These are phyloP conservation scores for Pseudomugil tenellus DNA, from an alignment of 2,797 vertebrate genomes.

Conservation along the genomic window DNA sequence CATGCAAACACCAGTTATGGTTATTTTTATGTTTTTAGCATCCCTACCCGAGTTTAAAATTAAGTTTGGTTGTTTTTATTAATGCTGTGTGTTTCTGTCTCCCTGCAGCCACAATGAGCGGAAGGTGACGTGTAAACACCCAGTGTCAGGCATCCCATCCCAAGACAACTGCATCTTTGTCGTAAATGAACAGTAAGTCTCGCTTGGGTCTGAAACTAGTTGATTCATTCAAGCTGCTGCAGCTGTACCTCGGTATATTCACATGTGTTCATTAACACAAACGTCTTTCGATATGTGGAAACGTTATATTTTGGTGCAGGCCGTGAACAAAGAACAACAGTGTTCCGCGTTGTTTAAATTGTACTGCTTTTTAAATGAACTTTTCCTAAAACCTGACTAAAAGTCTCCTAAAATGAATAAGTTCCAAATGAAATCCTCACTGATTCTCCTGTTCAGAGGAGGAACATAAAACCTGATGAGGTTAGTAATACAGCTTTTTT, in stretches of 20 bases:
- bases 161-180: conserved; percentile 99
- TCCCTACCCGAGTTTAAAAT: no score
- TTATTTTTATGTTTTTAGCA: no score
- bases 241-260: conserved; percentile 15
- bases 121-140: conserved; percentile 98
- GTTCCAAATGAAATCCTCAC: no score
- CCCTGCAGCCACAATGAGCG: conserved; percentile 93
- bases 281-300: neutral
- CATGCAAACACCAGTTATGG: no score
- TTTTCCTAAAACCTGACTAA: neutral
- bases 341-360: neutral
- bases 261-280: neutral
- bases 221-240: neutral
- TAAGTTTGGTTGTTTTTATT: no score
- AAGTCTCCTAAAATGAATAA: neutral
- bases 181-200: conserved; percentile 96
- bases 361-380: neutral
- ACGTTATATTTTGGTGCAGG: neutral
- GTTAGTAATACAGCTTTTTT: no score
- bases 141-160: conserved; percentile 91
- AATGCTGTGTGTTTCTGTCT: conserved; percentile 11
- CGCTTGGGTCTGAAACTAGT: conserved; percentile 10
- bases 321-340: neutral
- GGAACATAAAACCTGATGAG: no score
- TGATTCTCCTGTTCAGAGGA: no score